A percentile compares a stretch with the other conserved stretches of the same genome.
phyloP scores from a whole-genome alignment of 2,113 vertebrate species.

The Leptodactylus fuscus region DNA sequence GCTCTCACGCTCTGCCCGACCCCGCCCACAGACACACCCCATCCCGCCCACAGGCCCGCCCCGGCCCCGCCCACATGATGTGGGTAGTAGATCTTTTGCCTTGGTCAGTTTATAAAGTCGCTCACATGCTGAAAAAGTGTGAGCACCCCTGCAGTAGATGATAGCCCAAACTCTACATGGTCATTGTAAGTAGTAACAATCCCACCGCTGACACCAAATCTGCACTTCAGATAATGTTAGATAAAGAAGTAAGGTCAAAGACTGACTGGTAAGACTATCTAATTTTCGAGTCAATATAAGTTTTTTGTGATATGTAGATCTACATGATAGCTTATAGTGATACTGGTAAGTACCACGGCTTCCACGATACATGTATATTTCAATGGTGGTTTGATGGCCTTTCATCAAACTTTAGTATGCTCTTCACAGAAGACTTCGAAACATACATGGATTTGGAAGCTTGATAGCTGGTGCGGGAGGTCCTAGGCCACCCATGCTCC shows the following conservation, averaged over 20 bases:
- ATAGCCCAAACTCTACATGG: not conserved
- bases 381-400: constrained; percentile 15
- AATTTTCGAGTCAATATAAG: not conserved
- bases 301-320: not conserved
- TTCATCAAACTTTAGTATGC: constrained; percentile 28
- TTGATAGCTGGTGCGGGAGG: constrained; percentile 37
- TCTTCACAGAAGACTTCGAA: not conserved
- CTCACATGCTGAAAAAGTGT: no score
- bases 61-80: no score
- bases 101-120: no score
- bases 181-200: not conserved
- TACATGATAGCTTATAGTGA: not conserved
- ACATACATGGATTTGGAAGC: constrained; percentile 49
- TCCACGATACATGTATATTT: constrained; percentile 45
- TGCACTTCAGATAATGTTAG: no score
- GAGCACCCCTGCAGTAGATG: no score
- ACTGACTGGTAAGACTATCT: no score
- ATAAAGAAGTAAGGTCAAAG: no score
- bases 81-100: no score
- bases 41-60: no score
- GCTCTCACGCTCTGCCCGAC: no score
- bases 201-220: not conserved
- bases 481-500: not conserved
- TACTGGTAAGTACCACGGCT: constrained; percentile 43
- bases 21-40: no score